These are phyloP conservation scores for Nomia melanderi DNA, from an alignment of 1,140 invertebrate genomes.

Conservation along the genomic window DNA sequence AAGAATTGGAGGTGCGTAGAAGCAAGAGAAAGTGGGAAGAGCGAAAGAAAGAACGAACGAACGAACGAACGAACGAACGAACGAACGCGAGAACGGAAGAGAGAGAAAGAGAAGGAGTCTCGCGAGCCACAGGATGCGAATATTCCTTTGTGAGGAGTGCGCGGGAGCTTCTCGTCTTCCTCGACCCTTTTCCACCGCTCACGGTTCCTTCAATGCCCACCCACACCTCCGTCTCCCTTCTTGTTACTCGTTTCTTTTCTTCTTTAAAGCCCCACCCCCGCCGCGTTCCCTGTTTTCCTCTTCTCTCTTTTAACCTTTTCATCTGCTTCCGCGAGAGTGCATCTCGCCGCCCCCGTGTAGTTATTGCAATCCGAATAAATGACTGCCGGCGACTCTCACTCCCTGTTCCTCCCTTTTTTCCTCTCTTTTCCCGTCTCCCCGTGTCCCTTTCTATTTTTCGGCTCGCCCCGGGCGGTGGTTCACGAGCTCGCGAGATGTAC, in stretches of 20 bases:
- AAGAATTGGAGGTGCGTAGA: slow-evolving; percentile 13
- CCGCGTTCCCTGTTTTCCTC: neutral
- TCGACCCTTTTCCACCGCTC: neutral
- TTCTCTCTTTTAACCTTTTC: slow-evolving; percentile 30
- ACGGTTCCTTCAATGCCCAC: slow-evolving; percentile 9
- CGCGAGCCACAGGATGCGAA: slow-evolving; percentile 16
- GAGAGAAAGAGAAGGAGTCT: too few relatives aligned
- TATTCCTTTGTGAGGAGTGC: slow-evolving; percentile 24
- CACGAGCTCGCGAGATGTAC: neutral
- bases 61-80: too few relatives aligned
- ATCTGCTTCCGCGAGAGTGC: slow-evolving; percentile 34
- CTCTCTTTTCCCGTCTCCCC: neutral
- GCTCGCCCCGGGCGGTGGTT: slow-evolving; percentile 1
- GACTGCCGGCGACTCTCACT: slow-evolving; percentile 11
- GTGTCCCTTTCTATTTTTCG: neutral
- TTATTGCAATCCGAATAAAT: slow-evolving; percentile 38
- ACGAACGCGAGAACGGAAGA: too few relatives aligned
- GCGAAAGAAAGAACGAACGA: too few relatives aligned
- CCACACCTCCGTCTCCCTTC: neutral
- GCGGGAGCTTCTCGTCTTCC: slow-evolving; percentile 22
- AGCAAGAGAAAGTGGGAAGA: slow-evolving; percentile 6
- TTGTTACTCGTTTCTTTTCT: slow-evolving; percentile 25
- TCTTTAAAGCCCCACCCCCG: neutral
- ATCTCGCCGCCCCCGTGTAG: slow-evolving; percentile 10
- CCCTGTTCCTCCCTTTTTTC: neutral